These are phyloP conservation scores for Drosophila subquinaria DNA, from an alignment of 2,888 invertebrate genomes.

Conservation along the genomic window DNA sequence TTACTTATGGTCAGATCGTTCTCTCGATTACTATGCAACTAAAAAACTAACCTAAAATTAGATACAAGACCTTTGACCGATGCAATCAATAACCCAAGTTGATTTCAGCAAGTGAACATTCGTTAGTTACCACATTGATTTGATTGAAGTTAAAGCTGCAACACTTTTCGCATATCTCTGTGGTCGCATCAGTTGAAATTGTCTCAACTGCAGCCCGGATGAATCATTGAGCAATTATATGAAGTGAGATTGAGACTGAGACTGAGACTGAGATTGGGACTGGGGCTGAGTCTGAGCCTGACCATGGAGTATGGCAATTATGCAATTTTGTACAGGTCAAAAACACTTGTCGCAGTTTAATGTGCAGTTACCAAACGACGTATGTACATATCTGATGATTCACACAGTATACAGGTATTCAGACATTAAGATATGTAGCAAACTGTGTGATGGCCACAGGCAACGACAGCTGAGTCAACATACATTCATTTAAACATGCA, in stretches of 20 bases:
- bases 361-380: slow-evolving; percentile 37
- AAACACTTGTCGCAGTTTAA: slow-evolving; percentile 71
- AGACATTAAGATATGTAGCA: slow-evolving; percentile 52
- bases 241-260: not conserved
- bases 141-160: slow-evolving; percentile 13
- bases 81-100: not conserved
- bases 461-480: slow-evolving; percentile 42
- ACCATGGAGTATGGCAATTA: slow-evolving; percentile 64
- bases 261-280: not conserved
- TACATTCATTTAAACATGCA: not conserved
- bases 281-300: slow-evolving; percentile 5
- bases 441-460: slow-evolving; percentile 47
- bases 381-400: slow-evolving; percentile 63
- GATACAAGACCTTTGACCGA: not conserved
- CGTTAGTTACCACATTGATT: slow-evolving; percentile 6
- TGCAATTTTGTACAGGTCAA: slow-evolving; percentile 63
- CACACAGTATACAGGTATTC: slow-evolving; percentile 48
- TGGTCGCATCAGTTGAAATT: slow-evolving; percentile 24
- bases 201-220: slow-evolving; percentile 25
- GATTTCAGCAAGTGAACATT: not conserved
- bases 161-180: slow-evolving; percentile 28
- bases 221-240: slow-evolving; percentile 65
- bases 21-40: too few species aligned
- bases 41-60: not conserved
- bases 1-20: not conserved